Evolutionary conservation across 92 coral and sea anemone genomes (phyloP), one percentile per base, ranked within the genome.

Genomic region (Epizoanthus fatuus): DNA sequence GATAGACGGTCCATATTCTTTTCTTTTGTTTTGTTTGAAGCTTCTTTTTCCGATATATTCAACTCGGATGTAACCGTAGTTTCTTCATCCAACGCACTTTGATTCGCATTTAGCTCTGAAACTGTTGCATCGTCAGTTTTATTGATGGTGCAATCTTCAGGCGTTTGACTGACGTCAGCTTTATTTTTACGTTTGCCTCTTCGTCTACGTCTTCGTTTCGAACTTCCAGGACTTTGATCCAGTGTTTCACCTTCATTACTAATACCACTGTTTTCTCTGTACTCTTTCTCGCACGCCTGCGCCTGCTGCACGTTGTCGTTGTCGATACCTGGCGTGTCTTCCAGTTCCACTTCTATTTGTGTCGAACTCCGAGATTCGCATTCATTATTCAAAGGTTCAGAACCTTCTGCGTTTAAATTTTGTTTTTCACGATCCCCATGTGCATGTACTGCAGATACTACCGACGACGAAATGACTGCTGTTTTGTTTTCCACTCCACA

Each of bases 141-240:
- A 55, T 22, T 15, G 70, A 51, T 68, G 42, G 81, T 12, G 79
- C 63, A 63, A 42, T 17, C 12, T 32, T 32, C 64, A 19, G 63
- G 80, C 47, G 54, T 86, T 73, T 80, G 32, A 22, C 75, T 77
- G 86, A 84, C 80, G 69, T 77, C 70, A 77, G 82, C 70, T 59
- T 77, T 77, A 54, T 17, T 58, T 12, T 77, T 77, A 17, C 82
- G 70, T 59, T 77, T 78, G 22, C 66, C 84, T 16, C 70, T 69
- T 75, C 17, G 72, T 14, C 81, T 56, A 17, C 88, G 85, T 55
- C 77, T 69, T 42, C 86, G 66, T 74, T 59, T 79, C 78, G 75
- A 70, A 52, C 73, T 77, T 64, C 42, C 68, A 13, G 69, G 67
- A 3, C 58, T 47, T 29, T 59, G 81, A 44, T 69, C 56, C 8